Conservation (phyloP, 2,888 invertebrate genomes). For the Caenorhabditis sp. region DNA sequence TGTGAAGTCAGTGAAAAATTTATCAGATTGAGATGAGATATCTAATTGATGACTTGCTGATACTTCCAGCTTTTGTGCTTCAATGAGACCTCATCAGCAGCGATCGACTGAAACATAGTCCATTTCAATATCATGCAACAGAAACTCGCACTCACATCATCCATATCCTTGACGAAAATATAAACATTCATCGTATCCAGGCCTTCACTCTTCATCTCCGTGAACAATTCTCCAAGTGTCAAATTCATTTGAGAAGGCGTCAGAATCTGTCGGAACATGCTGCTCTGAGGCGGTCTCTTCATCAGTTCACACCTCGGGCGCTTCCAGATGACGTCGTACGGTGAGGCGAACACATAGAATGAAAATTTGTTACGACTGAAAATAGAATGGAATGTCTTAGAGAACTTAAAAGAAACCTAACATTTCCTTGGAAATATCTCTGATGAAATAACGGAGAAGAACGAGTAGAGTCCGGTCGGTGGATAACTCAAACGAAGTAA, state of each 20-base stretch:
- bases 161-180: slow-evolving; percentile 41
- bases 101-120: background rate
- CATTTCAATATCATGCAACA: background rate
- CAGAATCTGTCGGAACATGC: slow-evolving; percentile 29
- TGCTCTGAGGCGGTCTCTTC: slow-evolving; percentile 30
- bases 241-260: slow-evolving; percentile 22
- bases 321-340: slow-evolving; percentile 44
- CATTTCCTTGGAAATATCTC: slow-evolving; percentile 31
- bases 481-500: slow-evolving; percentile 23
- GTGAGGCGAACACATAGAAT: slow-evolving; percentile 43
- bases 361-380: slow-evolving; percentile 38
- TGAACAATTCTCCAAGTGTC: slow-evolving; percentile 23
- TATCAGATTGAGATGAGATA: background rate
- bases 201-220: slow-evolving; percentile 8
- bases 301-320: slow-evolving; percentile 39
- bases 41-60: slow-evolving; percentile 13
- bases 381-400: background rate
- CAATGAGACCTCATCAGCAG: background rate
- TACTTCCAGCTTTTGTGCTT: slow-evolving; percentile 27
- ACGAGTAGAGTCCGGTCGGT: slow-evolving; percentile 11
- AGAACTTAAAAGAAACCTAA: background rate
- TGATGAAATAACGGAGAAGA: background rate
- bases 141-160: slow-evolving; percentile 27
- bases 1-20: background rate
- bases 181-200: slow-evolving; percentile 31